A percentile compares a stretch with the other conserved stretches of the same genome.
Conservation (phyloP, 2,797 vertebrate species). For the Sarcoramphus papa region DNA sequence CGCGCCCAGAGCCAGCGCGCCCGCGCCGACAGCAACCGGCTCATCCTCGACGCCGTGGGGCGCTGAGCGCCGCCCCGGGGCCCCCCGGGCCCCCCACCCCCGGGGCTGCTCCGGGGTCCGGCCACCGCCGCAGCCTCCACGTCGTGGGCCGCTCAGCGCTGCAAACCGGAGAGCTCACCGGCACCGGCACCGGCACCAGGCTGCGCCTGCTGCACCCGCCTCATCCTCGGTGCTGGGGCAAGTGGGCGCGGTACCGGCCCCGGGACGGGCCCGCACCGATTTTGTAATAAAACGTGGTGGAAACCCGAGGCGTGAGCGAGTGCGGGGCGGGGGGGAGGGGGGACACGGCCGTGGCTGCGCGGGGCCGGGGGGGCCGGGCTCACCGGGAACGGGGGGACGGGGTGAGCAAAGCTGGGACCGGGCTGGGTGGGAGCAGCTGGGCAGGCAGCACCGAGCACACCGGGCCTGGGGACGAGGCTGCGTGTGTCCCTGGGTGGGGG, state of each 20-base stretch:
- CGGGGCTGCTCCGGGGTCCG: not conserved
- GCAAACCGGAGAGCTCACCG: not conserved
- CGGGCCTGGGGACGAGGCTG: too few species aligned
- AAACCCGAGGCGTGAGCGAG: not conserved
- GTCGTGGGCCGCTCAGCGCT: conserved; percentile 74
- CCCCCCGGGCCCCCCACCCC: not conserved
- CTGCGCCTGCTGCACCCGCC: not conserved
- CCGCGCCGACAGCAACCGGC: conserved; percentile 87
- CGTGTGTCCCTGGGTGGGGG: not conserved
- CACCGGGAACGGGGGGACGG: not conserved
- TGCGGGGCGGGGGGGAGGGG: not conserved
- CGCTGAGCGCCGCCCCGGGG: conserved; percentile 65
- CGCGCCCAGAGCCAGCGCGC: conserved; percentile 85
- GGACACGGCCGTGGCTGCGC: too few species aligned
- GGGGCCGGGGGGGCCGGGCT: not conserved
- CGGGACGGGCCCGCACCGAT: not conserved
- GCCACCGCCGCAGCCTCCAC: conserved; percentile 76
- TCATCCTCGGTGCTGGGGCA: not conserved
- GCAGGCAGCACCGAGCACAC: not conserved
- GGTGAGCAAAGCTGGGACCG: not conserved
- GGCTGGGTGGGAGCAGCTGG: not conserved
- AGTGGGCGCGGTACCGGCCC: not conserved
- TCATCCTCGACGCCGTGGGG: conserved; percentile 87
- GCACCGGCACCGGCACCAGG: not conserved
- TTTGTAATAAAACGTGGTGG: conserved; percentile 71